A percentile compares a stretch with the other conserved stretches of the same genome.
Evolutionary conservation across 2,888 invertebrate genomes (phyloP).

Genomic region (Pristionchus maxplancki): DNA sequence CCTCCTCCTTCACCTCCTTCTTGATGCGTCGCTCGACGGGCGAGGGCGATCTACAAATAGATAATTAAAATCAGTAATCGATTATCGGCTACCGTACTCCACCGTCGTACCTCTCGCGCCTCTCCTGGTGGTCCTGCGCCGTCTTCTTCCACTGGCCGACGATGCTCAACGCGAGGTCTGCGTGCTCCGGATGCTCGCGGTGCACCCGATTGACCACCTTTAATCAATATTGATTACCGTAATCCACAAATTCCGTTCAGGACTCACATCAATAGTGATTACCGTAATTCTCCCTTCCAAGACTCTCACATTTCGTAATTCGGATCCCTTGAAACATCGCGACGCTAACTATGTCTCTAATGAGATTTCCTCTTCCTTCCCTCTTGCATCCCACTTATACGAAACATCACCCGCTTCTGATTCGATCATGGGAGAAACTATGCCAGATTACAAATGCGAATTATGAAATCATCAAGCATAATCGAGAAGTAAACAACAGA

Average conservation of each 20-base stretch:
- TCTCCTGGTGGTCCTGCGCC: conserved; percentile 24
- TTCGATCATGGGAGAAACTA: too few species aligned
- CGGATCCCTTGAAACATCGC: too few species aligned
- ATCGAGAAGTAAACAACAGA: too few species aligned
- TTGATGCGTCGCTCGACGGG: conserved; percentile 23
- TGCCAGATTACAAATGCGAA: not conserved
- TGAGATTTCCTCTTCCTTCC: too few species aligned
- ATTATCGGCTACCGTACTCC: not conserved
- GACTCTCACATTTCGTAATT: too few species aligned
- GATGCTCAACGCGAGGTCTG: conserved; percentile 31
- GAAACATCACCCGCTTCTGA: too few species aligned
- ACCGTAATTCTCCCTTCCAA: not conserved
- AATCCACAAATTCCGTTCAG: too few species aligned
- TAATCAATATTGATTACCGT: not conserved
- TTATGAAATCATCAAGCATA: not conserved
- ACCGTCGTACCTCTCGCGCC: too few species aligned
- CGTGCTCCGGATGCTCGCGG: conserved; percentile 25
- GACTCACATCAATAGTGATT: conserved; percentile 42
- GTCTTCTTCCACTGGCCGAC: conserved; percentile 53
- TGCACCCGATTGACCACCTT: conserved; percentile 51
- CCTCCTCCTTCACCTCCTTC: conserved; percentile 30
- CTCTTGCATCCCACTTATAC: too few species aligned
- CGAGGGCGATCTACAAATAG: not conserved
- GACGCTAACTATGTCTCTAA: too few species aligned
- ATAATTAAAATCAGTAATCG: not conserved